Evolutionary conservation across 37 sponge, comb jelly and placozoan genomes (phyloP).

Genomic region (Eunapius fragilis): DNA sequence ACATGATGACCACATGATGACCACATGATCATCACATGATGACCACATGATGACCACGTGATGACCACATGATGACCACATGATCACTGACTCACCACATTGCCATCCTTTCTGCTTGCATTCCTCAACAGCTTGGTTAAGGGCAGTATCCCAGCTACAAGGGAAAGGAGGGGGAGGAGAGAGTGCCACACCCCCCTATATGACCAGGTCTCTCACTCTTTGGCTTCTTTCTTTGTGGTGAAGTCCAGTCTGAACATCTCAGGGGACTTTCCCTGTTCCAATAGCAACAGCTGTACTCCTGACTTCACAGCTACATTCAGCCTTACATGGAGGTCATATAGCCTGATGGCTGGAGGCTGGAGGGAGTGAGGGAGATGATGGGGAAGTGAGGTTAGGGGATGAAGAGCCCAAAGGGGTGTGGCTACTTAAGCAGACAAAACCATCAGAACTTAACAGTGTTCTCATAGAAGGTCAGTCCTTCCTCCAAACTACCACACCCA

Average conservation of each 20-base stretch:
- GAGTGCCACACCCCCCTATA: not conserved
- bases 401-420: too few species aligned
- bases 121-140: conserved; percentile 54
- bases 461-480: too few species aligned
- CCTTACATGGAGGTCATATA: conserved; percentile 73
- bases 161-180: not conserved
- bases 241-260: conserved; percentile 78
- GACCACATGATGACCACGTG: not conserved
- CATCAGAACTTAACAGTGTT: too few species aligned
- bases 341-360: conserved; percentile 78
- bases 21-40: not conserved
- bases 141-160: conserved; percentile 55
- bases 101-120: conserved; percentile 67
- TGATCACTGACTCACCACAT: conserved; percentile 51
- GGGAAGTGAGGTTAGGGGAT: not conserved
- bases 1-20: too few species aligned
- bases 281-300: conserved; percentile 66
- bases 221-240: conserved; percentile 52
- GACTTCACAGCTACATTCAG: conserved; percentile 70
- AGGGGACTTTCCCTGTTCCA: conserved; percentile 57
- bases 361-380: conserved; percentile 14
- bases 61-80: not conserved
- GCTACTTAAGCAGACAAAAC: too few species aligned
- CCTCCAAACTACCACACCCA: not conserved
- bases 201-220: conserved; percentile 49